Conservation (phyloP, 2,888 invertebrate genomes). For the Cheilosia variabilis region DNA sequence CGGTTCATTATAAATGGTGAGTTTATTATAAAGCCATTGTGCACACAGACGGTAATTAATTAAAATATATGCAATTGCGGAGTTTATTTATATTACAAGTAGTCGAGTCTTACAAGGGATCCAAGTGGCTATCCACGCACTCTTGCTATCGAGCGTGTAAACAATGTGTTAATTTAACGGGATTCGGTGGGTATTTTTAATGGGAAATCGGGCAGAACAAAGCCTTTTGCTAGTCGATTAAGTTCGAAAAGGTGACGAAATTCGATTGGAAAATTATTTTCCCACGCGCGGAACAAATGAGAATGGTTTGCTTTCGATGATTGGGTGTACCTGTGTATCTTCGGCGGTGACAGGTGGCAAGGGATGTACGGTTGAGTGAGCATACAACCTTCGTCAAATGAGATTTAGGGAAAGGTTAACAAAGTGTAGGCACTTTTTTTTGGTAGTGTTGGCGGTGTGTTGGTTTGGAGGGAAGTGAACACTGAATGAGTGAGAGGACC, state of each 20-base stretch:
- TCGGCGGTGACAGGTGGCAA: background rate
- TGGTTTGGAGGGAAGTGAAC: no score
- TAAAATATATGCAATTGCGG: constrained; percentile 41
- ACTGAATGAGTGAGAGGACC: no score
- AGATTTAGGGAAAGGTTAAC: constrained; percentile 3
- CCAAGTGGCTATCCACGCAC: background rate
- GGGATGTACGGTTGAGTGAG: constrained; percentile 14
- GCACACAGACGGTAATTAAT: constrained; percentile 59
- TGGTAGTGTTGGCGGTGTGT: no score
- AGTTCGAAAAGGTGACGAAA: constrained; percentile 34
- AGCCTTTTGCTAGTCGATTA: constrained; percentile 33
- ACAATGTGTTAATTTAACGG: background rate
- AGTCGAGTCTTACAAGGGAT: background rate
- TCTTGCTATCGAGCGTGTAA: background rate
- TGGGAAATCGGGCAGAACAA: constrained; percentile 17
- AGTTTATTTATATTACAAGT: constrained; percentile 10
- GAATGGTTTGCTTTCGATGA: background rate
- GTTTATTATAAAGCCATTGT: constrained; percentile 61
- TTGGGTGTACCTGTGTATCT: background rate
- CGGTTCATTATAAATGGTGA: constrained; percentile 59
- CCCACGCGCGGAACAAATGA: background rate
- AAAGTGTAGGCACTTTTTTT: background rate
- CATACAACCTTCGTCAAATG: constrained; percentile 18
- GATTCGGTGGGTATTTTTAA: background rate
- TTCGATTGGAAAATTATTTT: constrained; percentile 18